Conservation (phyloP, 2,797 vertebrate species). For the Hafferia zeledoni region DNA sequence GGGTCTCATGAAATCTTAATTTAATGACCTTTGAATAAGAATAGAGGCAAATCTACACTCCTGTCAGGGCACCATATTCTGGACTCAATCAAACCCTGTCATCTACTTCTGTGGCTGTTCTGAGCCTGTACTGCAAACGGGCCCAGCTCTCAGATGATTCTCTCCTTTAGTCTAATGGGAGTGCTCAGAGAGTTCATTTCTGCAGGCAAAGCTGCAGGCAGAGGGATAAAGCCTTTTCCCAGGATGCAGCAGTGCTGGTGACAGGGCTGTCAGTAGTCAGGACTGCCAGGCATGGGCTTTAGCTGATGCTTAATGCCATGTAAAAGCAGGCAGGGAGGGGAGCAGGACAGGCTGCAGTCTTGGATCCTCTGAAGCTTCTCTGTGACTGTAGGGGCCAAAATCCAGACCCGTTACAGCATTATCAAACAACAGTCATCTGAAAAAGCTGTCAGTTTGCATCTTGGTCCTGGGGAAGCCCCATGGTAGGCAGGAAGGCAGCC, state of each 20-base stretch:
- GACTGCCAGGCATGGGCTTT: neutral
- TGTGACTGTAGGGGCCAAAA: neutral
- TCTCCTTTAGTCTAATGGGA: neutral
- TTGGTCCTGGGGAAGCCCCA: neutral
- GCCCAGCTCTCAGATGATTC: neutral
- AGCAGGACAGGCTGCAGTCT: neutral
- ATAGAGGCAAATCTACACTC: neutral
- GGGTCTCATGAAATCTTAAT: conserved; percentile 65
- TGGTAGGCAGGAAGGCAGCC: neutral
- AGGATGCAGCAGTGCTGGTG: neutral
- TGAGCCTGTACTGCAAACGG: neutral
- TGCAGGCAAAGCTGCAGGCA: neutral
- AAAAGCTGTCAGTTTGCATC: neutral
- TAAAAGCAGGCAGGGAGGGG: neutral
- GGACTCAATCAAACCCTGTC: neutral
- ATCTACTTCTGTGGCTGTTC: neutral
- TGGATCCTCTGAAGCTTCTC: neutral
- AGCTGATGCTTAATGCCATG: neutral
- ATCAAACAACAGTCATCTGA: neutral
- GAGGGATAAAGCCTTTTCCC: neutral
- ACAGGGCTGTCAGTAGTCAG: neutral
- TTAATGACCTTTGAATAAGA: conserved; percentile 43
- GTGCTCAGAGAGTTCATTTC: neutral
- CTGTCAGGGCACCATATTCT: neutral
- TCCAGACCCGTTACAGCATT: neutral